These are phyloP conservation scores for Penaeus monodon DNA, from an alignment of 2,888 invertebrate genomes.

Conservation along the genomic window DNA sequence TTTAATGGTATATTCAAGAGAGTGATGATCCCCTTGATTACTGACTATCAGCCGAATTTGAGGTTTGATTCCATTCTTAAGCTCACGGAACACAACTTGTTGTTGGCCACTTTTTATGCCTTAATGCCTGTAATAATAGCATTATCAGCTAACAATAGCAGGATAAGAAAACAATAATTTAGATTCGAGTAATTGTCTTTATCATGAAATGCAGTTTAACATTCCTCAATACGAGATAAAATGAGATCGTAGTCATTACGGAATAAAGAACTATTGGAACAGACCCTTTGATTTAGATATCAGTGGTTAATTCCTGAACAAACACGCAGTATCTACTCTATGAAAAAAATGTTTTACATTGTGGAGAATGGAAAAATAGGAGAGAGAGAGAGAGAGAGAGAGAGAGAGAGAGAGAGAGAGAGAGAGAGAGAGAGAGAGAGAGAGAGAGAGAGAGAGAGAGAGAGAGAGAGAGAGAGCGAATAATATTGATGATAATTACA, in stretches of 20 bases:
- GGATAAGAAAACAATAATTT: conserved; percentile 47
- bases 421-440: no score
- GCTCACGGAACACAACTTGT: conserved; percentile 18
- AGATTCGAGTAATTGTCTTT: conserved; percentile 35
- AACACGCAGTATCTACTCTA: no score
- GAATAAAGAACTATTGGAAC: no score
- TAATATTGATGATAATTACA: no score
- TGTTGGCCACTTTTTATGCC: conserved; percentile 34
- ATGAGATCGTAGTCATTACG: not conserved
- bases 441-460: no score
- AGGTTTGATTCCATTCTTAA: not conserved
- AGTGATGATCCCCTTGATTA: conserved; percentile 40
- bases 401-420: no score
- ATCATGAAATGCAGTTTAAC: conserved; percentile 21
- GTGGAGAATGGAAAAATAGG: no score
- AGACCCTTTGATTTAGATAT: no score
- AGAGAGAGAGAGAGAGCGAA: not conserved
- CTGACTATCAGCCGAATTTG: conserved; percentile 9
- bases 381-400: no score
- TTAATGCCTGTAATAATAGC: conserved; percentile 35
- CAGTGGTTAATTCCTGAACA: no score
- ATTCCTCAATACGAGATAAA: not conserved
- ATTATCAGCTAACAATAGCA: conserved; percentile 29
- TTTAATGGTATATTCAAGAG: conserved; percentile 34
- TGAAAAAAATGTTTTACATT: no score